Evolutionary conservation across 2,797 vertebrate species (phyloP).

Genomic region (Lophius americanus): DNA sequence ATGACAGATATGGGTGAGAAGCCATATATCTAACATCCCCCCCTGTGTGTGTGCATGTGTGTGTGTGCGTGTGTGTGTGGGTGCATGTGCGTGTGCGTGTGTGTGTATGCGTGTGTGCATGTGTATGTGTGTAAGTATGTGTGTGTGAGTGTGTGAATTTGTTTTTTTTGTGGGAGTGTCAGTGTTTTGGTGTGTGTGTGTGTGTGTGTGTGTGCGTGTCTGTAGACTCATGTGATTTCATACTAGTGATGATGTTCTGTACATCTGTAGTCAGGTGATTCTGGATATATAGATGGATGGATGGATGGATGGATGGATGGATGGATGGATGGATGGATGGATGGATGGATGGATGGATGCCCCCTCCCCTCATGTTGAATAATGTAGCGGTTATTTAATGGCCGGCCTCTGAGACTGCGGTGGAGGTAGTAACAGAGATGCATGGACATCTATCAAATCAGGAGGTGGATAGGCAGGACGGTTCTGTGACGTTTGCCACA

Average conservation of each 20-base stretch:
- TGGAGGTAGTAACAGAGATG: no score
- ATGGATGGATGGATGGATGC: neutral
- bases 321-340: neutral
- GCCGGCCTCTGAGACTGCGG: no score
- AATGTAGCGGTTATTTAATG: no score
- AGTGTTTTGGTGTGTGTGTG: neutral
- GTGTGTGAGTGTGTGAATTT: neutral
- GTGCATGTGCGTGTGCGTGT: conserved; percentile 5
- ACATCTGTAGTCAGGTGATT: neutral
- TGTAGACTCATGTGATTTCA: no score
- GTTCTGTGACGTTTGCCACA: no score
- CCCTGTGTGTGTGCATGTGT: conserved; percentile 8
- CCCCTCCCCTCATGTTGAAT: no score
- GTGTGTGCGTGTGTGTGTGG: neutral
- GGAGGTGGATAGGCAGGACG: no score
- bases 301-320: conserved; percentile 18
- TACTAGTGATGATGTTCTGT: neutral
- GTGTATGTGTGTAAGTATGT: neutral
- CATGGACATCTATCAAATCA: no score
- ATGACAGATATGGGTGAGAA: conserved; percentile 83
- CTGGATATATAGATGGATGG: conserved; percentile 26
- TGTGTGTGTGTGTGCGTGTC: neutral
- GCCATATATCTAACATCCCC: conserved; percentile 27
- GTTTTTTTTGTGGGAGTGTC: neutral
- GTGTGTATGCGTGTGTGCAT: conserved; percentile 12